phyloP scores from a whole-genome alignment of 2,797 vertebrate species.

The Artibeus jamaicensis region DNA sequence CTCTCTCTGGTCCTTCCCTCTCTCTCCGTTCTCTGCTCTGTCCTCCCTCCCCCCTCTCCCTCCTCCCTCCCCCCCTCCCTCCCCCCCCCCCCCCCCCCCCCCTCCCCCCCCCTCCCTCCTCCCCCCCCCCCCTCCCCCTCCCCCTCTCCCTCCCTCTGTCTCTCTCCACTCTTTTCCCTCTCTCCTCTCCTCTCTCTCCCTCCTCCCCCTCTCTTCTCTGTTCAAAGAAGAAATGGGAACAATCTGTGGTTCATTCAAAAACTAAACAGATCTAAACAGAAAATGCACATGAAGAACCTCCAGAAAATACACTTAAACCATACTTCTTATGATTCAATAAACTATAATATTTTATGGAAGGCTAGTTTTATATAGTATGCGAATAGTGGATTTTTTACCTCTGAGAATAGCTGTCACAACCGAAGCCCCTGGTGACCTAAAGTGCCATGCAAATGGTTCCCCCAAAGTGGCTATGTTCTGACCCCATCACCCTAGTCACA shows the following conservation, averaged over 20 bases:
- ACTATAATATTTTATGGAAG: background rate
- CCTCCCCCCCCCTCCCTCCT: too few relatives aligned
- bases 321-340: constrained; percentile 40
- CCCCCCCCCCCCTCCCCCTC: background rate
- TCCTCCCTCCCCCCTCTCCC: too few relatives aligned
- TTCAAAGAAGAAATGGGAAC: background rate
- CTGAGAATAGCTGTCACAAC: background rate
- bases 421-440: background rate
- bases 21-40: too few relatives aligned
- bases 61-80: background rate
- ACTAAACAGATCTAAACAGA: background rate
- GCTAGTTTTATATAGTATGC: background rate
- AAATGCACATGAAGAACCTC: background rate
- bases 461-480: background rate
- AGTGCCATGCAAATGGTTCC: background rate
- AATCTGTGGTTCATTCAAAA: background rate
- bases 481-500: background rate
- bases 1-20: background rate
- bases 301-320: constrained; percentile 6
- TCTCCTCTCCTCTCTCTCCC: too few relatives aligned
- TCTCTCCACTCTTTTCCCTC: fast-evolving
- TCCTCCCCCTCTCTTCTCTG: background rate
- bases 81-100: too few relatives aligned
- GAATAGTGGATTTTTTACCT: background rate
- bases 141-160: background rate